phyloP scores from a whole-genome alignment of 2,888 invertebrate species.

The Rapana venosa region DNA sequence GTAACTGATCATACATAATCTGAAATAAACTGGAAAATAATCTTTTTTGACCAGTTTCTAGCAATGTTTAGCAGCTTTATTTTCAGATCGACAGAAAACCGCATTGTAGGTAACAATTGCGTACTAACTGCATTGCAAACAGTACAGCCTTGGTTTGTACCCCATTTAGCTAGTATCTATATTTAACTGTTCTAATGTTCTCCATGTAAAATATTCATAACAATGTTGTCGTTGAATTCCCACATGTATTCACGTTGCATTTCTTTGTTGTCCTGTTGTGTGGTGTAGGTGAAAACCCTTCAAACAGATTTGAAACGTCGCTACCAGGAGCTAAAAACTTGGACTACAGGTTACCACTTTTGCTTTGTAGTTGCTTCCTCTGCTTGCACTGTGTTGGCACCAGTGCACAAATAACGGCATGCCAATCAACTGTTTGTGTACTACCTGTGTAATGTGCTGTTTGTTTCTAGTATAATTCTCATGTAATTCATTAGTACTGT shows the following conservation, averaged over 20 bases:
- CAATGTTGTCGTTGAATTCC: not conserved
- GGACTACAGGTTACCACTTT: conserved; percentile 65
- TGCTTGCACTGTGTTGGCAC: conserved; percentile 29
- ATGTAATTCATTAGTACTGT: not conserved
- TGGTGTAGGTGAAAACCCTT: conserved; percentile 66
- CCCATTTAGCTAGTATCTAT: not conserved
- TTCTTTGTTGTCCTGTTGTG: conserved; percentile 15
- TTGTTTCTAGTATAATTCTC: not conserved
- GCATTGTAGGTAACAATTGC: not conserved
- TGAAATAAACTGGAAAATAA: too few species aligned
- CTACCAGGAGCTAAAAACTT: conserved; percentile 70
- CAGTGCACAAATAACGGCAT: not conserved
- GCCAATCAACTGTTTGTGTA: not conserved
- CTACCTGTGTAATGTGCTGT: not conserved
- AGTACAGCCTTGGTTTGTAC: not conserved
- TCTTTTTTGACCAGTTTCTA: too few species aligned
- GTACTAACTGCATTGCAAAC: not conserved
- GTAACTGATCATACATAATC: too few species aligned
- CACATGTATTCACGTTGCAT: not conserved
- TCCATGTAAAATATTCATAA: not conserved
- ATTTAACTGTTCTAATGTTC: not conserved
- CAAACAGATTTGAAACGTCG: conserved; percentile 70
- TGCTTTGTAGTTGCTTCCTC: conserved; percentile 38
- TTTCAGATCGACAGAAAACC: too few species aligned
- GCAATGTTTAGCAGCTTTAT: too few species aligned